phyloP scores from a whole-genome alignment of 2,888 invertebrate species.

The Melinopterus prodromus region DNA sequence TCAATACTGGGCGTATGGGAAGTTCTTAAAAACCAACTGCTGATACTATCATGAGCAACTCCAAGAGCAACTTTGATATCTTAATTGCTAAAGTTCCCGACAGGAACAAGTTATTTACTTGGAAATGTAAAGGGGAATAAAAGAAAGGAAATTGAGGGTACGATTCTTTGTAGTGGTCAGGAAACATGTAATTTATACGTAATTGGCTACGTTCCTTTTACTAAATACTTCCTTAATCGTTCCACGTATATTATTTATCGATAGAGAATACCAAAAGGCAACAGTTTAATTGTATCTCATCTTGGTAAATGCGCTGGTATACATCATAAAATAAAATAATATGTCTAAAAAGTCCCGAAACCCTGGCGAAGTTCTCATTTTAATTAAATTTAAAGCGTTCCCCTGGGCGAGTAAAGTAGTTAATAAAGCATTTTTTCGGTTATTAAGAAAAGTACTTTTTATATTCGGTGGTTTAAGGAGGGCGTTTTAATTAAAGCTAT shows the following conservation, averaged over 20 bases:
- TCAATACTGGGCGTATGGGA: neutral
- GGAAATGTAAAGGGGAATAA: neutral
- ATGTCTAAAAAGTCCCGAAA: neutral
- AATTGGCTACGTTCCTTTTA: neutral
- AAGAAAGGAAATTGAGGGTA: neutral
- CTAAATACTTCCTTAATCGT: neutral
- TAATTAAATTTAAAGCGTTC: neutral
- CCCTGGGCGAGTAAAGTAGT: neutral
- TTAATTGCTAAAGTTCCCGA: conserved; percentile 4
- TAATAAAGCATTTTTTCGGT: neutral
- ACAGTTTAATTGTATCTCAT: too few relatives aligned
- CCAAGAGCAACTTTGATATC: neutral
- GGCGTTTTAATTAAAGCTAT: neutral
- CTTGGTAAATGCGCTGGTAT: neutral
- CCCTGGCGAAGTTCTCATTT: neutral
- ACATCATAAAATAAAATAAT: neutral
- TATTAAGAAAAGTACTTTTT: neutral
- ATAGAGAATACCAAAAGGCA: neutral
- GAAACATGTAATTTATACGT: neutral
- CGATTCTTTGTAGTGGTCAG: neutral
- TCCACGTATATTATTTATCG: neutral
- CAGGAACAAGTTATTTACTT: conserved; percentile 4
- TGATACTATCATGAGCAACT: neutral
- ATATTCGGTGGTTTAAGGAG: neutral
- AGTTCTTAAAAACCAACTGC: neutral